These are phyloP conservation scores for Pomatostomus ruficeps DNA, from an alignment of 2,113 vertebrate genomes.

Conservation along the genomic window DNA sequence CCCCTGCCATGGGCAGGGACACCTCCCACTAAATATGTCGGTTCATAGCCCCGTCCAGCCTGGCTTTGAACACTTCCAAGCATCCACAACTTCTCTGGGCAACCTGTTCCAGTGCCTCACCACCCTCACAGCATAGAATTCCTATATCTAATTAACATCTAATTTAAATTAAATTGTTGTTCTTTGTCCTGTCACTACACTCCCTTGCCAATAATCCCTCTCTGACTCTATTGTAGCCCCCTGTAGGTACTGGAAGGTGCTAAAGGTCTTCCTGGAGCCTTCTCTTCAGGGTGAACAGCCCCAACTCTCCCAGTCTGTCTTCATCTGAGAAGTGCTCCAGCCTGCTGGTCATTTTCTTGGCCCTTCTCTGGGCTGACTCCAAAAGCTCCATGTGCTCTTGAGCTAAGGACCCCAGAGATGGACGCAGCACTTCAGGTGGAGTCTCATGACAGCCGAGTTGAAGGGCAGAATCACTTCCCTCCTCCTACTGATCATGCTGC, in stretches of 20 bases:
- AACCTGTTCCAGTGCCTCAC: background rate
- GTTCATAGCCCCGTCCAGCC: background rate
- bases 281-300: background rate
- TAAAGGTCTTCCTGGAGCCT: background rate
- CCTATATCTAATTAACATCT: background rate
- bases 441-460: background rate
- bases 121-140: background rate
- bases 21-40: background rate
- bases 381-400: background rate
- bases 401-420: background rate
- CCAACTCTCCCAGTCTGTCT: background rate
- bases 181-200: background rate
- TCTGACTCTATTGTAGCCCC: background rate
- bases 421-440: background rate
- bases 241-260: background rate
- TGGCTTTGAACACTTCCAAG: background rate
- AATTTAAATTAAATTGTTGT: background rate
- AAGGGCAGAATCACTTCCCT: background rate
- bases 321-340: background rate
- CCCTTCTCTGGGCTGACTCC: background rate
- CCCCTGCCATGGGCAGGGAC: no score
- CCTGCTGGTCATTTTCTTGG: background rate
- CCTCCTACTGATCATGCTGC: fast-evolving
- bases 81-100: background rate
- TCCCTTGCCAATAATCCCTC: background rate